phyloP scores from a whole-genome alignment of 2,888 invertebrate species.

The Cantharis nigra region DNA sequence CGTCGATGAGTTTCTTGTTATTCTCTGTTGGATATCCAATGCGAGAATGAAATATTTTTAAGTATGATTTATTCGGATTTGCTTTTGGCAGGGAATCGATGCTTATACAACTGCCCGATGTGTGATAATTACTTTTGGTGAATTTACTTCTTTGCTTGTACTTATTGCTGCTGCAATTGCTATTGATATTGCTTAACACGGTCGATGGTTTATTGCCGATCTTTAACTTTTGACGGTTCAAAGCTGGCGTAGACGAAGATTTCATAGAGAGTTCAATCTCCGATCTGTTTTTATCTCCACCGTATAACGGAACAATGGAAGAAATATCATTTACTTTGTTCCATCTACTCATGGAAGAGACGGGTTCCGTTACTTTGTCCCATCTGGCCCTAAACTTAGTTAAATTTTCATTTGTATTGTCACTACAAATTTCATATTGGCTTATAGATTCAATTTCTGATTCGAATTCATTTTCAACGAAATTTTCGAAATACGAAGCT shows the following conservation, averaged over 20 bases:
- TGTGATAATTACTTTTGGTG: neutral
- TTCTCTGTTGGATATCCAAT: slow-evolving; percentile 18
- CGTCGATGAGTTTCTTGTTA: slow-evolving; percentile 2
- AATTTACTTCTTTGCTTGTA: neutral
- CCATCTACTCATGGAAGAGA: neutral
- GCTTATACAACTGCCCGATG: neutral
- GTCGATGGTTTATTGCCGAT: neutral
- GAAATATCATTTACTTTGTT: slow-evolving; percentile 14
- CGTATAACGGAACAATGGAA: slow-evolving; percentile 26
- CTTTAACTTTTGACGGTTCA: neutral
- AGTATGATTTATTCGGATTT: slow-evolving; percentile 19
- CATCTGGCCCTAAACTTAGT: neutral
- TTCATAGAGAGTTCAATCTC: slow-evolving; percentile 10
- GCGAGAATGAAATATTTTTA: slow-evolving; percentile 25
- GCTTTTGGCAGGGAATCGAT: neutral
- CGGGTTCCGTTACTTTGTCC: neutral
- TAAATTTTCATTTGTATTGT: neutral
- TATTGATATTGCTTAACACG: neutral
- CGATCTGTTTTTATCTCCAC: slow-evolving; percentile 24
- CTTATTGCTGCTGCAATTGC: neutral
- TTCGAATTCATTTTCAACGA: neutral
- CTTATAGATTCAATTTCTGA: neutral
- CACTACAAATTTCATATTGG: neutral
- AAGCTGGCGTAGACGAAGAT: neutral
- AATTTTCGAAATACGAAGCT: neutral